These are phyloP conservation scores for Phylloscopus trochilus DNA, from an alignment of 2,113 vertebrate genomes.

Conservation along the genomic window DNA sequence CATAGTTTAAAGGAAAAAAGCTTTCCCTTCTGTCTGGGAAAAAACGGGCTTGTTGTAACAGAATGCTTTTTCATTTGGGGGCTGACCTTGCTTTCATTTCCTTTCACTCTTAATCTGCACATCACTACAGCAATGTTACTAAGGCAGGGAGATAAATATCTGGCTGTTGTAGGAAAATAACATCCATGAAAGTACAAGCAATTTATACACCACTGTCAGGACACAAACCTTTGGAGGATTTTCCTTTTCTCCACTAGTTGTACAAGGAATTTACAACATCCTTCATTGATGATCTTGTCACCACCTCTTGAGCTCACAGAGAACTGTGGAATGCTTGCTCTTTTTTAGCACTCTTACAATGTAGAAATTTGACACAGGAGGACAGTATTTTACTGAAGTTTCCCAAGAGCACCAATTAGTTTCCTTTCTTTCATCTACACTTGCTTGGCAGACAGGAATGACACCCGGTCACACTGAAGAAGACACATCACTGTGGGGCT, in stretches of 20 bases:
- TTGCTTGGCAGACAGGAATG: neutral
- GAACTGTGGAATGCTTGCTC: neutral
- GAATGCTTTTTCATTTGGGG: neutral
- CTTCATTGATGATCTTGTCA: neutral
- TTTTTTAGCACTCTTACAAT: neutral
- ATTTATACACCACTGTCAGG: neutral
- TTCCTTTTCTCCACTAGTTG: neutral
- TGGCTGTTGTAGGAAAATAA: neutral
- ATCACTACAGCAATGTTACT: neutral
- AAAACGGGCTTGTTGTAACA: neutral
- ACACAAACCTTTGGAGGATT: neutral
- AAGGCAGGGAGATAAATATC: neutral
- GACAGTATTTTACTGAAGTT: neutral
- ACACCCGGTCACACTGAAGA: neutral
- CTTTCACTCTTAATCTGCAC: neutral
- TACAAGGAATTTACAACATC: neutral
- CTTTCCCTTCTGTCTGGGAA: neutral
- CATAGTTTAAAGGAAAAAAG: neutral
- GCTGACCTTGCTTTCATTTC: constrained; percentile 7
- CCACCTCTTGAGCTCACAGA: neutral
- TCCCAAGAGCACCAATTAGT: neutral
- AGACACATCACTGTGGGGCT: neutral
- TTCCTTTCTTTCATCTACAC: neutral
- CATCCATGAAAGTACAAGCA: neutral
- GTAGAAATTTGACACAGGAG: neutral